Evolutionary conservation across 2,797 vertebrate species (phyloP).

Genomic region (Delichon dasypus): DNA sequence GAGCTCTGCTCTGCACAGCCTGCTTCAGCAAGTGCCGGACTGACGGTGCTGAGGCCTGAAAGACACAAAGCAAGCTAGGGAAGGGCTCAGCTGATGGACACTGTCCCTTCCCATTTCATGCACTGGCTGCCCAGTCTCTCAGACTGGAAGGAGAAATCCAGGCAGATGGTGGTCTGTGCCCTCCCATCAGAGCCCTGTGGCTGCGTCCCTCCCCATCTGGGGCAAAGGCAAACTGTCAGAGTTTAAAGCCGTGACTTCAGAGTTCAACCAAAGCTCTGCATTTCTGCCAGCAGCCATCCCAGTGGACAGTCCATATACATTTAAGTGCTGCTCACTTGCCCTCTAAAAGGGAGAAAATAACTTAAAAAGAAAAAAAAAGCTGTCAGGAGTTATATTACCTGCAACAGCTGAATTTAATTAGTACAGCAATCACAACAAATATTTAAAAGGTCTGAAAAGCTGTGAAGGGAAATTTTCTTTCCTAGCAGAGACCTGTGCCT

Average conservation of each 20-base stretch:
- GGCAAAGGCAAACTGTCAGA: neutral
- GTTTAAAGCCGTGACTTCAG: neutral
- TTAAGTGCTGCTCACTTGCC: slow-evolving; percentile 42
- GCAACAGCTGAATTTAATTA: slow-evolving; percentile 68
- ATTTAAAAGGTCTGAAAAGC: slow-evolving; percentile 60
- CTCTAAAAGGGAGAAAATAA: slow-evolving; percentile 37
- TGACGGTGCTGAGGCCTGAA: neutral
- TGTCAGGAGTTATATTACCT: slow-evolving; percentile 64
- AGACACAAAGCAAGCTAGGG: neutral
- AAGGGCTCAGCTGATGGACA: neutral
- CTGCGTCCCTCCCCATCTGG: fast-evolving
- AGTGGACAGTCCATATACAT: neutral
- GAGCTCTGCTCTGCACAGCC: neutral
- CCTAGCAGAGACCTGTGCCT: neutral
- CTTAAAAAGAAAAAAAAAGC: neutral
- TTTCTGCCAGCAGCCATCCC: slow-evolving; percentile 32
- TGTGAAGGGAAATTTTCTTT: slow-evolving; percentile 63
- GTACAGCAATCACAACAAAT: slow-evolving; percentile 61
- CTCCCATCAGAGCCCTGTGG: neutral
- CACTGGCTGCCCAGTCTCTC: neutral
- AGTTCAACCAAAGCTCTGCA: neutral
- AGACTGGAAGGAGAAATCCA: neutral
- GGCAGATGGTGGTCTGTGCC: neutral
- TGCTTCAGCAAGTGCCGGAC: neutral
- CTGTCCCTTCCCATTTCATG: neutral